These are phyloP conservation scores for Aphelenchoides bicaudatus DNA, from an alignment of 2,888 invertebrate genomes.

Conservation along the genomic window DNA sequence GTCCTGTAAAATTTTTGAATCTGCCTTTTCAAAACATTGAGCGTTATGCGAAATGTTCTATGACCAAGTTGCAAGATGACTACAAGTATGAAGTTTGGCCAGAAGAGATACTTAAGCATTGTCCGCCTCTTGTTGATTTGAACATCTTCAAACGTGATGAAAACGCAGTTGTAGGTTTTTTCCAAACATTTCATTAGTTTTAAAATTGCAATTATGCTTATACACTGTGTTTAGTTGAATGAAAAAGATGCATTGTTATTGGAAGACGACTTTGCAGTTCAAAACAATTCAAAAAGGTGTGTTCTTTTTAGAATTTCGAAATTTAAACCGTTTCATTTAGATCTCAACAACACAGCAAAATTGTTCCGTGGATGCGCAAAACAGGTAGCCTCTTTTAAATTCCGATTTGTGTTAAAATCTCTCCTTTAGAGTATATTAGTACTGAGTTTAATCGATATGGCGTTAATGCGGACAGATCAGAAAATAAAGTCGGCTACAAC, in stretches of 20 bases:
- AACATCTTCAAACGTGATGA: neutral
- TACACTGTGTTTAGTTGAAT: conserved; percentile 61
- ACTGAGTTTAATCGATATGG: conserved; percentile 97
- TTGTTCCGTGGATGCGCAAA: conserved; percentile 94
- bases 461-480: conserved; percentile 92
- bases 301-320: neutral
- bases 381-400: too few species aligned
- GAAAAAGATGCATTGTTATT: conserved; percentile 88
- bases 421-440: conserved; percentile 98
- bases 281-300: conserved; percentile 77
- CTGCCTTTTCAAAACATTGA: conserved; percentile 10
- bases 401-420: too few species aligned
- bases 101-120: conserved; percentile 8
- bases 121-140: conserved; percentile 14
- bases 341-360: conserved; percentile 89
- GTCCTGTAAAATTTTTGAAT: conserved; percentile 12
- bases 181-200: neutral
- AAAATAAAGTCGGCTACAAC: conserved; percentile 96
- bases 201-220: neutral
- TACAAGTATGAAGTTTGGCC: conserved; percentile 13
- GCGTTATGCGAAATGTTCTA: conserved; percentile 7
- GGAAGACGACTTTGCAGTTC: conserved; percentile 74
- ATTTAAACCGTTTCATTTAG: conserved; percentile 54
- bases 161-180: neutral
- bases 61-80: conserved; percentile 5